These are phyloP conservation scores for Holacanthella duospinosa DNA, from an alignment of 2,888 invertebrate species.

Conservation along the genomic window DNA sequence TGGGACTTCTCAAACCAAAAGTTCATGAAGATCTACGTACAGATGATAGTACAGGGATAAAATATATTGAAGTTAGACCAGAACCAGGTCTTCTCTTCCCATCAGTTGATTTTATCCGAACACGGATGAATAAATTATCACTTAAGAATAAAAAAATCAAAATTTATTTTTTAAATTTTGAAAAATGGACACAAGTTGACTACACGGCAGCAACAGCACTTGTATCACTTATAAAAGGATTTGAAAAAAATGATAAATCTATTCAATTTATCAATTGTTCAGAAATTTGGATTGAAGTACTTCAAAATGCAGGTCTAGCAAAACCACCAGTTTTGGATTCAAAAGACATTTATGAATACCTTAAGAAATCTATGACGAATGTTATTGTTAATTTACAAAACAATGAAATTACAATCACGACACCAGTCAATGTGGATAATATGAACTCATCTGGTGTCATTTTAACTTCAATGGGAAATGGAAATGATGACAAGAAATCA, in stretches of 20 bases:
- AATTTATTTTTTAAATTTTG: constrained; percentile 25
- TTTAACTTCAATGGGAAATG: not conserved
- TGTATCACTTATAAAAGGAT: constrained; percentile 24
- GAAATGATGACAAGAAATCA: not conserved
- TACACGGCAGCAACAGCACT: constrained; percentile 30
- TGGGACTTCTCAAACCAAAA: constrained; percentile 55
- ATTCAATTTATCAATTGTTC: constrained; percentile 23
- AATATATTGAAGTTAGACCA: constrained; percentile 25
- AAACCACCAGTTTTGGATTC: constrained; percentile 17
- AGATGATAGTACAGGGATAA: constrained; percentile 11
- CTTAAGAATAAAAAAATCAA: constrained; percentile 22
- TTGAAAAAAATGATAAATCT: constrained; percentile 25
- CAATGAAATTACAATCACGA: not conserved
- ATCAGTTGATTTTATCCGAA: constrained; percentile 29
- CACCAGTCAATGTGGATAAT: not conserved
- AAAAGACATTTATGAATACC: constrained; percentile 2
- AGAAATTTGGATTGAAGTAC: constrained; percentile 17
- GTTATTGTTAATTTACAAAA: constrained; percentile 1
- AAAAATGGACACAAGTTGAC: constrained; percentile 25
- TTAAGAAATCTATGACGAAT: constrained; percentile 4
- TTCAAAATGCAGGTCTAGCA: constrained; percentile 26
- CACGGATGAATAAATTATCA: constrained; percentile 24
- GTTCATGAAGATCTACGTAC: constrained; percentile 46
- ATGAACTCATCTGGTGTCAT: not conserved
- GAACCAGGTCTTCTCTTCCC: constrained; percentile 29